Evolutionary conservation across 1,140 invertebrate species (phyloP).

Genomic region (Drosophila lowei): DNA sequence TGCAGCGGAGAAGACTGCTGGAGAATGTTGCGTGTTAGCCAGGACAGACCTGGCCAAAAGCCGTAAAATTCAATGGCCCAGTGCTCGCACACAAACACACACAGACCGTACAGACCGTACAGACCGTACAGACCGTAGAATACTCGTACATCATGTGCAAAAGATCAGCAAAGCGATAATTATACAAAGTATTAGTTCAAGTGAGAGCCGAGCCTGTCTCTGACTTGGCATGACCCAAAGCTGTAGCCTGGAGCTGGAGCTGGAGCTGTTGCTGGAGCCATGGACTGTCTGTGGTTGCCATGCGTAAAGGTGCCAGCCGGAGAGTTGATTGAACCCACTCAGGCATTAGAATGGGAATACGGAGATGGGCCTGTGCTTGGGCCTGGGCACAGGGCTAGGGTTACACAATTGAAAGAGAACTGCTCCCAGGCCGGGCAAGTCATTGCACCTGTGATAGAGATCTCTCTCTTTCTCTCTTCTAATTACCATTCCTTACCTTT

Average conservation of each 20-base stretch:
- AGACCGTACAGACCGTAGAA: no score
- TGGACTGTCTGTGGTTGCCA: conserved; percentile 49
- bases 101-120: no score
- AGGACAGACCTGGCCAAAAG: conserved; percentile 46
- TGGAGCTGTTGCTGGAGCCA: conserved; percentile 18
- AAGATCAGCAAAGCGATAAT: conserved; percentile 79
- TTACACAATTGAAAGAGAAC: conserved; percentile 78
- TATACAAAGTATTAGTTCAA: conserved; percentile 76
- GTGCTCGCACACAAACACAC: conserved; percentile 32
- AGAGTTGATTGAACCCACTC: conserved; percentile 71
- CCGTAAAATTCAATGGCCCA: conserved; percentile 66
- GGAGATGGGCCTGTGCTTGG: conserved; percentile 6
- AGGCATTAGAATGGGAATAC: conserved; percentile 43
- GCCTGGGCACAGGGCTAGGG: conserved; percentile 38
- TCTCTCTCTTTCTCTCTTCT: conserved; percentile 50
- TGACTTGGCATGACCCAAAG: conserved; percentile 73
- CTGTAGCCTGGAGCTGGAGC: conserved; percentile 11
- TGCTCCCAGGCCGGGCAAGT: conserved; percentile 56
- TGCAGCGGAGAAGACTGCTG: conserved; percentile 10
- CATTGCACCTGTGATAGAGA: conserved; percentile 74
- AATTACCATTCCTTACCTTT: conserved; percentile 65
- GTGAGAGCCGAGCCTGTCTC: conserved; percentile 31
- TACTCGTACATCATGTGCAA: conserved; percentile 44
- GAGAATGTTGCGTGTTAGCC: conserved; percentile 54
- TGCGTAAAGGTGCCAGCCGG: conserved; percentile 76